Evolutionary conservation across 1,140 invertebrate species (phyloP).

Genomic region (Pogonus chalceus): DNA sequence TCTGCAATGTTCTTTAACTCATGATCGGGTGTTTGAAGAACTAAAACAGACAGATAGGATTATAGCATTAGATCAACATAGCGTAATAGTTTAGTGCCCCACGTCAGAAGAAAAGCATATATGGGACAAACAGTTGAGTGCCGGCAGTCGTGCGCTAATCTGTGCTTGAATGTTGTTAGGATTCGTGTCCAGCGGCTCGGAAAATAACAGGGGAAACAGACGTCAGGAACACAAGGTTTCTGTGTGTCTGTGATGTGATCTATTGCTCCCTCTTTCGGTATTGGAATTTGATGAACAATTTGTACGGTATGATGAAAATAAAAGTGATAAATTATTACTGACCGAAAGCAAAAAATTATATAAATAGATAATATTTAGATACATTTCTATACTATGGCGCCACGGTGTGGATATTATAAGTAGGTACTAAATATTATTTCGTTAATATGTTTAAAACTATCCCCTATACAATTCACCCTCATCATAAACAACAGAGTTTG

Average conservation of each 20-base stretch:
- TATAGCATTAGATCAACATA: background rate
- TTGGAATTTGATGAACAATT: background rate
- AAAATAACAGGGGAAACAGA: slow-evolving; percentile 24
- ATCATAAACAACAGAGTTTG: slow-evolving; percentile 19
- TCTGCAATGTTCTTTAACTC: too few relatives aligned
- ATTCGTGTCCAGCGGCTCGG: slow-evolving; percentile 28
- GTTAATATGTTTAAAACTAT: too few relatives aligned
- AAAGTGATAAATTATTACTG: too few relatives aligned
- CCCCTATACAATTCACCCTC: too few relatives aligned
- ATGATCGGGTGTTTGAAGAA: too few relatives aligned
- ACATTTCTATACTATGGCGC: too few relatives aligned
- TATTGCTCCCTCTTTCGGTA: background rate
- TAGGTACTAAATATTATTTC: too few relatives aligned
- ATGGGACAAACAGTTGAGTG: slow-evolving; percentile 19
- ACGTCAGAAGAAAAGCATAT: background rate
- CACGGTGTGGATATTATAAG: too few relatives aligned
- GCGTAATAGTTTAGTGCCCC: background rate
- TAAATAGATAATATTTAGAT: too few relatives aligned
- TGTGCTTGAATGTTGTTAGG: slow-evolving; percentile 25
- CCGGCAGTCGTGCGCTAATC: slow-evolving; percentile 29
- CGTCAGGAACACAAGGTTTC: background rate
- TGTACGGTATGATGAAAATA: too few relatives aligned
- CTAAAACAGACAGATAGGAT: slow-evolving; percentile 7
- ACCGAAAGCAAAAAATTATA: too few relatives aligned
- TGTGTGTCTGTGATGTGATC: background rate